phyloP scores from a whole-genome alignment of 1,140 invertebrate species.

The Aethina tumida region DNA sequence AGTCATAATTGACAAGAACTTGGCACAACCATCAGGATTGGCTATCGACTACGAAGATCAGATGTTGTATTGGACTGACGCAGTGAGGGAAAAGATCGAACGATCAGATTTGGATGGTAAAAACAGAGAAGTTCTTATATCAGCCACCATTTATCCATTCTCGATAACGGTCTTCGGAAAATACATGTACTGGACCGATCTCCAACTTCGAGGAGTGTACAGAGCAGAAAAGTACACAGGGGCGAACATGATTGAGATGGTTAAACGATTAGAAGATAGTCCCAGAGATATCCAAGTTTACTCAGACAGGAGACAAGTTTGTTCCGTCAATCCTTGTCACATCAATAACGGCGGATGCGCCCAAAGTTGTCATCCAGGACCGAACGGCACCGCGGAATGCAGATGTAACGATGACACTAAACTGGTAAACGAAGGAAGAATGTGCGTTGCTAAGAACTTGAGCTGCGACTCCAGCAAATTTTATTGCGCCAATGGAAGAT shows the following conservation, averaged over 20 bases:
- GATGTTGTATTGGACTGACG: constrained; percentile 97
- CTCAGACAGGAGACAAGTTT: constrained; percentile 68
- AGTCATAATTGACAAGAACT: constrained; percentile 79
- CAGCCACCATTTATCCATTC: constrained; percentile 92
- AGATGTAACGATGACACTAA: constrained; percentile 72
- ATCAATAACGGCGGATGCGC: constrained; percentile 94
- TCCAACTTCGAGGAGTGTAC: constrained; percentile 89
- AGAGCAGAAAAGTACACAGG: constrained; percentile 96
- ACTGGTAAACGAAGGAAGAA: constrained; percentile 83
- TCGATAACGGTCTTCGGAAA: constrained; percentile 85
- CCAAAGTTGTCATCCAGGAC: constrained; percentile 84
- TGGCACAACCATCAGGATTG: constrained; percentile 91
- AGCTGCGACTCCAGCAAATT: constrained; percentile 86
- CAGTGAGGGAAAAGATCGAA: constrained; percentile 95
- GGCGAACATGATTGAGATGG: constrained; percentile 87
- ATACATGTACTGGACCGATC: constrained; percentile 97
- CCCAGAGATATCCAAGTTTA: constrained; percentile 87
- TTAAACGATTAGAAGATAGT: constrained; percentile 81
- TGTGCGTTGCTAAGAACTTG: constrained; percentile 80
- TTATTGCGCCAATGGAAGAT: constrained; percentile 88
- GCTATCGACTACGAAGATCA: constrained; percentile 93
- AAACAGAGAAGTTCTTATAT: constrained; percentile 64
- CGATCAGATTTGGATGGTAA: constrained; percentile 79
- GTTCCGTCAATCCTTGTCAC: constrained; percentile 74
- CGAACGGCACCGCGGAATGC: constrained; percentile 76